These are phyloP conservation scores for Eupithecia abbreviata DNA, from an alignment of 2,888 invertebrate species.

Conservation along the genomic window DNA sequence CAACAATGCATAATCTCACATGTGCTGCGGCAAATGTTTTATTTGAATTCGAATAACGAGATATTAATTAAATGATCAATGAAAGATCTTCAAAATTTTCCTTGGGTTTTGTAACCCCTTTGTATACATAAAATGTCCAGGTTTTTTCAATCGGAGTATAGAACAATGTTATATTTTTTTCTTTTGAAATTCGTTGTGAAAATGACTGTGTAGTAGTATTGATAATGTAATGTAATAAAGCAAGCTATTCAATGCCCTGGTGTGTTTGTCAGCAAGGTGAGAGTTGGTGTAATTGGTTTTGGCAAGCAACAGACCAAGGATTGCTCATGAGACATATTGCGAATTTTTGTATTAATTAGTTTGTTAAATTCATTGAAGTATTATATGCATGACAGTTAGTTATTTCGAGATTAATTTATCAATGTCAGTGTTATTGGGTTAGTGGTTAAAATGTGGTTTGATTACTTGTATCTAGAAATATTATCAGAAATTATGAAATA, in stretches of 20 bases:
- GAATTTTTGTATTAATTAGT: slow-evolving; percentile 61
- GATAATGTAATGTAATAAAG: background rate
- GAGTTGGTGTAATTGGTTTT: slow-evolving; percentile 18
- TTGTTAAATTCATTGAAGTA: background rate
- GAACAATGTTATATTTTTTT: background rate
- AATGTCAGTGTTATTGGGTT: slow-evolving; percentile 13
- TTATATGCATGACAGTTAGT: background rate
- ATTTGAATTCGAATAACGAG: too few species aligned
- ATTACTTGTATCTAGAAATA: background rate
- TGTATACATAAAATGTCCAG: too few species aligned
- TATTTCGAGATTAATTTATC: background rate
- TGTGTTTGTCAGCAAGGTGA: background rate
- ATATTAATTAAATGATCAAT: too few species aligned
- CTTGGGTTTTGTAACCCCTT: too few species aligned
- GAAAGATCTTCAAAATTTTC: too few species aligned
- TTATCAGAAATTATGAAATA: background rate
- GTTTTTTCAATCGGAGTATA: too few species aligned
- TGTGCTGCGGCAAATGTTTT: too few species aligned
- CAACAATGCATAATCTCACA: too few species aligned
- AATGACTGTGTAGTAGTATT: background rate
- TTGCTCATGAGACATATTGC: slow-evolving; percentile 66
- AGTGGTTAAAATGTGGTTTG: background rate
- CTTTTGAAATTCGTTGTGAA: background rate
- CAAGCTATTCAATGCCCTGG: background rate
- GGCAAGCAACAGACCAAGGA: slow-evolving; percentile 81